Conservation (phyloP, 1,140 invertebrate species). For the Leptopilina boulardi region DNA sequence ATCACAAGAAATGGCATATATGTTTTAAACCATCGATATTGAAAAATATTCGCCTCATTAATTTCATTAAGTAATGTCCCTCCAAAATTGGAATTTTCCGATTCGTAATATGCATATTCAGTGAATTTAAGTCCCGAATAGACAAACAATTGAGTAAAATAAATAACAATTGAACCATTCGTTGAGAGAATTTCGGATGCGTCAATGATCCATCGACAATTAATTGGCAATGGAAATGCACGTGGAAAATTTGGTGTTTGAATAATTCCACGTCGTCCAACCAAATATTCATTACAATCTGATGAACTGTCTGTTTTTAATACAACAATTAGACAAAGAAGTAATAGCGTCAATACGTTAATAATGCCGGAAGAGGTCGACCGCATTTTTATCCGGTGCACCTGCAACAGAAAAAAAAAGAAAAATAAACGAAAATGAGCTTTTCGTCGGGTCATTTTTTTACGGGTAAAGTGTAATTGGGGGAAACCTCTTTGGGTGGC, state of each 20-base stretch:
- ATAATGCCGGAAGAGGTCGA: slow-evolving; percentile 50
- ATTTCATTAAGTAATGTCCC: slow-evolving; percentile 78
- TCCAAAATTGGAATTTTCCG: slow-evolving; percentile 81
- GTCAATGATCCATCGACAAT: slow-evolving; percentile 91
- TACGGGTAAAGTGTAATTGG: slow-evolving; percentile 16
- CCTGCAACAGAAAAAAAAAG: background rate
- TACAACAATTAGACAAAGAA: slow-evolving; percentile 50
- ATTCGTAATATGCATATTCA: slow-evolving; percentile 88
- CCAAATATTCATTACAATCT: slow-evolving; percentile 80
- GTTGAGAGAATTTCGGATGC: slow-evolving; percentile 77
- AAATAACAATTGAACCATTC: slow-evolving; percentile 85
- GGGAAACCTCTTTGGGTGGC: slow-evolving; percentile 22
- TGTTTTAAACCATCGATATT: slow-evolving; percentile 82
- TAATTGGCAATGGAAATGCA: slow-evolving; percentile 86
- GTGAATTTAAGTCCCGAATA: slow-evolving; percentile 87
- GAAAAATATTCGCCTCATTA: slow-evolving; percentile 84
- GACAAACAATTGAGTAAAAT: slow-evolving; percentile 92
- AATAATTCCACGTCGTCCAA: slow-evolving; percentile 81
- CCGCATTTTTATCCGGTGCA: slow-evolving; percentile 52
- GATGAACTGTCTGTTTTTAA: slow-evolving; percentile 46
- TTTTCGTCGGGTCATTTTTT: slow-evolving; percentile 29
- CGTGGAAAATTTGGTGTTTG: slow-evolving; percentile 89
- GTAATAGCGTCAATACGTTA: slow-evolving; percentile 52
- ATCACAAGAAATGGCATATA: slow-evolving; percentile 86
- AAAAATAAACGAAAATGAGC: background rate